Conservation (phyloP, 2,113 vertebrate genomes). For the Hemicordylus capensis region DNA sequence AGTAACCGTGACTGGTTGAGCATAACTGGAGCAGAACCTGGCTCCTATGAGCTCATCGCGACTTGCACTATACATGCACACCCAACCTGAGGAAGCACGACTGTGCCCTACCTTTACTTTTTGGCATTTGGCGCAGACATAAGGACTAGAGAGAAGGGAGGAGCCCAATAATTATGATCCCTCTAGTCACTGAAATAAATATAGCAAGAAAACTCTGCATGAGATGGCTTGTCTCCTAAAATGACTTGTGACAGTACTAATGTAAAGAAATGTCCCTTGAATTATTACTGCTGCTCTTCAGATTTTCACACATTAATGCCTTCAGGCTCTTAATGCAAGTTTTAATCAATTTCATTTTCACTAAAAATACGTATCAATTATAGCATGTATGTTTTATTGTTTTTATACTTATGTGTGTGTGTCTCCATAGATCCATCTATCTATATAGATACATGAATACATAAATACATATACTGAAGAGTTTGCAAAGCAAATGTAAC, state of each 20-base stretch:
- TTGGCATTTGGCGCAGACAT: background rate
- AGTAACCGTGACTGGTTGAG: too few species aligned
- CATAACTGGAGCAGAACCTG: background rate
- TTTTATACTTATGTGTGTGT: background rate
- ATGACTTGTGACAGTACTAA: background rate
- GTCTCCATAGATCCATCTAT: too few species aligned
- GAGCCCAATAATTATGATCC: background rate
- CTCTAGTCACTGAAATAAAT: background rate
- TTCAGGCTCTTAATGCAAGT: background rate
- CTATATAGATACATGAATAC: background rate
- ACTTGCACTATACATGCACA: background rate
- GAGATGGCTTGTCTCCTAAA: background rate
- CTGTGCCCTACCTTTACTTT: background rate
- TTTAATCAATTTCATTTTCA: background rate
- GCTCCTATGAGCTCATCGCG: background rate
- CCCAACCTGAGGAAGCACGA: background rate
- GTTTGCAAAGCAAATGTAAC: background rate
- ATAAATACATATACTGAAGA: background rate
- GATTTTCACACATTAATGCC: background rate
- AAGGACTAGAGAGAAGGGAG: too few species aligned
- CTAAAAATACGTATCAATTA: background rate
- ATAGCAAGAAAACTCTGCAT: background rate
- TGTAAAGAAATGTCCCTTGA: background rate
- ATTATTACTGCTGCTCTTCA: background rate
- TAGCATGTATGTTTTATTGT: background rate